These are phyloP conservation scores for Xerus inauris DNA, from an alignment of 2,113 vertebrate genomes.

Conservation along the genomic window DNA sequence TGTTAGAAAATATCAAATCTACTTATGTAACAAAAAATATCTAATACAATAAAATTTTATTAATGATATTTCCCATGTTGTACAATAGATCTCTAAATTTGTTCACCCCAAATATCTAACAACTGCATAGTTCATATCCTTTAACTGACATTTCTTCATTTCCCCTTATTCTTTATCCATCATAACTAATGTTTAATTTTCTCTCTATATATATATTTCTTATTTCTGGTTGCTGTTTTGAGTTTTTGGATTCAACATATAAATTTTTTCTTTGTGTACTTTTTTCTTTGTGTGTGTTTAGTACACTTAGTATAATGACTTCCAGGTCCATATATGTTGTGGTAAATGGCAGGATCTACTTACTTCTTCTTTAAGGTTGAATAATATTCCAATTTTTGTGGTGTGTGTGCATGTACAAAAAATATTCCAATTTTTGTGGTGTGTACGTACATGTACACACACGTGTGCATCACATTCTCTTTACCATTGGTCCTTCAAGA, in stretches of 20 bases:
- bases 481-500: not conserved
- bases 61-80: not conserved
- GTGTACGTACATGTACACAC: not conserved
- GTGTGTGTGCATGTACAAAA: too few relatives aligned
- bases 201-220: not conserved
- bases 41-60: not conserved
- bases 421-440: too few relatives aligned
- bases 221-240: not conserved
- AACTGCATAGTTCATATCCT: not conserved
- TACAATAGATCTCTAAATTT: not conserved
- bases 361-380: not conserved
- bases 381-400: not conserved
- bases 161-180: accelerated
- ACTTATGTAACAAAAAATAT: not conserved
- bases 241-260: not conserved
- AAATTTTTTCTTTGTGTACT: too few relatives aligned
- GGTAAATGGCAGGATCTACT: not conserved
- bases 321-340: not conserved
- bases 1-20: not conserved
- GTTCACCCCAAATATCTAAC: not conserved
- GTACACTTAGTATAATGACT: not conserved
- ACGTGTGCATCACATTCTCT: not conserved
- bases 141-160: not conserved
- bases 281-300: not conserved
- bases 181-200: not conserved